Percentiles rank a stretch among this genome's conserved stretches.
Evolutionary conservation across 2,888 invertebrate species (phyloP).

Genomic region (Epistrophe eligans): DNA sequence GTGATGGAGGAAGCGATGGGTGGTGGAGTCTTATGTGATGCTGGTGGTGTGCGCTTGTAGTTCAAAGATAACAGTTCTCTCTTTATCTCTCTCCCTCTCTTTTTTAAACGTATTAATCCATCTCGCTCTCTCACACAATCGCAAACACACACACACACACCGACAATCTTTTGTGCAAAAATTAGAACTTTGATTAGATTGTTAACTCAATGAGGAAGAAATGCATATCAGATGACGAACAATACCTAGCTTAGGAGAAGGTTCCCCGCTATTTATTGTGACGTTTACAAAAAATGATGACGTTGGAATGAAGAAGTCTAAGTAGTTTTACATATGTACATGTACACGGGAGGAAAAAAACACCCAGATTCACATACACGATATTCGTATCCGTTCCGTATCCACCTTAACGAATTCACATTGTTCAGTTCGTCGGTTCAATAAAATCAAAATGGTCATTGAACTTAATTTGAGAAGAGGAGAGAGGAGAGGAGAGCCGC

Average conservation of each 20-base stretch:
- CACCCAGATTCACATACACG: conserved; percentile 36
- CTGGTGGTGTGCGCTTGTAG: conserved; percentile 32
- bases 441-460: conserved; percentile 76
- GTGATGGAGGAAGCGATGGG: conserved; percentile 14
- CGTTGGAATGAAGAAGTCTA: conserved; percentile 19
- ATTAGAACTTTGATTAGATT: conserved; percentile 71
- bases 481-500: conserved; percentile 31
- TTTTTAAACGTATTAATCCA: background rate
- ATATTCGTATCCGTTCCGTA: conserved; percentile 35
- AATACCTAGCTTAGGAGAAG: conserved; percentile 35
- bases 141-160: conserved; percentile 1
- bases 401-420: conserved; percentile 68
- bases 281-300: conserved; percentile 22
- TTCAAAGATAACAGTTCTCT: conserved; percentile 54
- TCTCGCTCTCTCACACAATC: conserved; percentile 20
- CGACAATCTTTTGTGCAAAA: conserved; percentile 40
- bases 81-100: background rate
- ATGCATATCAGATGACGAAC: conserved; percentile 54
- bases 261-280: conserved; percentile 53
- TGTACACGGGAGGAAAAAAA: conserved; percentile 3
- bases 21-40: background rate
- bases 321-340: conserved; percentile 45
- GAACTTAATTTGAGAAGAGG: conserved; percentile 67
- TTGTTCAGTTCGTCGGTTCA: conserved; percentile 67
- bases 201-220: conserved; percentile 66